Evolutionary conservation across 2,797 vertebrate genomes (phyloP), one percentile per base, ranked within the genome.

Genomic region (Leptodactylus fallax): DNA sequence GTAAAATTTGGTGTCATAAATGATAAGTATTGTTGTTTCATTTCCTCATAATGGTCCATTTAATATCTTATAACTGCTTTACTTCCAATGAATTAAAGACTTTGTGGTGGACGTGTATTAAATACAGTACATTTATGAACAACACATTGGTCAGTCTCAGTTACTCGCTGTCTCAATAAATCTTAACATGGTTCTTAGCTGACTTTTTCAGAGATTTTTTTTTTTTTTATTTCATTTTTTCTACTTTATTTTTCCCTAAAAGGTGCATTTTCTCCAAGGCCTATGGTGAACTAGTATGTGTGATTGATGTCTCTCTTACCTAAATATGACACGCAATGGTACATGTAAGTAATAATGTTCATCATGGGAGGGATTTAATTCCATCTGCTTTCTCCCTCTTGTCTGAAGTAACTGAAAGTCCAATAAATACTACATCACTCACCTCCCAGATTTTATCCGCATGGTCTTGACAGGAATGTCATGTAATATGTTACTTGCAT

Each of bases 331-430:
- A 74, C 11, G 16, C 19, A 72, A 25, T 74, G 82, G 51, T 74
- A 49, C 55, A 53, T 58, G 69, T 74, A 47, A 49, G 55, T 58
- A 84, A 74, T 74, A 84, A 71, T 83, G 81, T 72, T 83, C 81
- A 83, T 83, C 81, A 71, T 83, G 65, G 81, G 81, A 71, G 67
- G 81, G 25, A 83, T 71, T 72, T 83, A 17, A 69, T 83, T 83
- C 53, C 51, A 72, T 83, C 19, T 71, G 51, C 4, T n/a, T 83
- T 47, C 25, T 72, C 81, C 81, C 53, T 72, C 65, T 45, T 83
- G 49, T 83, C 51, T 36, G 12, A 67, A 71, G 49, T 25, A 61
- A 63, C 13, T 53, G 45, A 67, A 82, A 36, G 36, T 27, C 67
- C 81, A 83, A 71, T 71, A 83, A 83, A 83, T 83, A 55, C 63